Conservation (phyloP, 2,113 vertebrate genomes). For the Manacus vitellinus region DNA sequence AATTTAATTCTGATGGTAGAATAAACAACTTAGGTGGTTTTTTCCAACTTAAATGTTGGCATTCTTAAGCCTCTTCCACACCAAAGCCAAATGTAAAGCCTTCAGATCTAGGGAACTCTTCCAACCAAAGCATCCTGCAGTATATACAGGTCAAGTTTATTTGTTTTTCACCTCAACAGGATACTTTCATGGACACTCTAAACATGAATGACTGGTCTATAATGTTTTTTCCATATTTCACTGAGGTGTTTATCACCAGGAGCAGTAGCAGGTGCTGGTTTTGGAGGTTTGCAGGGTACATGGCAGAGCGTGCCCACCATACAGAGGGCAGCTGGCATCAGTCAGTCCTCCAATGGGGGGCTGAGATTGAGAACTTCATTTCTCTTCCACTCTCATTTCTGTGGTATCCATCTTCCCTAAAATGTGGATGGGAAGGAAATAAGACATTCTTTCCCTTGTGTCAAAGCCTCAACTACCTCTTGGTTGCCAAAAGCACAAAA, state of each 20-base stretch:
- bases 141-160: neutral
- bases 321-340: neutral
- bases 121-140: neutral
- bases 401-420: neutral
- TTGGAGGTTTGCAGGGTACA: neutral
- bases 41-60: neutral
- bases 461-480: slow-evolving; percentile 58
- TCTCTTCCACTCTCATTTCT: neutral
- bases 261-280: neutral
- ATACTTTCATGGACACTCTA: neutral
- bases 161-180: neutral
- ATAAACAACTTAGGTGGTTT: neutral
- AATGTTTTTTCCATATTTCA: neutral
- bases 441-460: slow-evolving; percentile 18
- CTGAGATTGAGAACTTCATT: neutral
- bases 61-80: neutral
- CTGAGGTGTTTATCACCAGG: neutral
- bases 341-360: neutral
- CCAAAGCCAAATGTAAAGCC: neutral
- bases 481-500: slow-evolving; percentile 60
- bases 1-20: neutral
- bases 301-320: neutral
- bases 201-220: neutral
- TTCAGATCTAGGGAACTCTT: neutral
- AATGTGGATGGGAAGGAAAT: slow-evolving; percentile 9